A percentile compares a stretch with the other conserved stretches of the same genome.
phyloP scores from a whole-genome alignment of 2,888 invertebrate species.

The Allolobophora icterica region DNA sequence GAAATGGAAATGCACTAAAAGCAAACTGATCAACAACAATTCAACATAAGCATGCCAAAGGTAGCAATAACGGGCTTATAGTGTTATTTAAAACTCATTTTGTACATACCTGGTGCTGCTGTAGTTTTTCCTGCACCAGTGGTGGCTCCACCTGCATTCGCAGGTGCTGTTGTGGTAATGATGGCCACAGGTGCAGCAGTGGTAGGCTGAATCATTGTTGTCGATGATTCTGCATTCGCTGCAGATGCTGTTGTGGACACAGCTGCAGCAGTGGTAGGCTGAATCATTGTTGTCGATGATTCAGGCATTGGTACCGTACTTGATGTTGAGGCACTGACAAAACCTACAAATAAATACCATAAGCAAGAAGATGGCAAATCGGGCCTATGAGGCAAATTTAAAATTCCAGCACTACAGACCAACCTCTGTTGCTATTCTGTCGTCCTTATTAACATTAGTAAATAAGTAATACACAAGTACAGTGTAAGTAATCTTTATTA shows the following conservation, averaged over 20 bases:
- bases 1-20: neutral
- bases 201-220: neutral
- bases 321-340: neutral
- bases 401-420: neutral
- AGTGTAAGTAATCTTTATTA: too few relatives aligned
- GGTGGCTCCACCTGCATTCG: neutral
- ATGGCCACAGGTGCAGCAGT: too few relatives aligned
- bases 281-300: neutral
- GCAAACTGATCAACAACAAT: neutral
- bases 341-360: neutral
- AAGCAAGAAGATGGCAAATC: neutral
- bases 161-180: neutral
- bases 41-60: neutral
- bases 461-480: too few relatives aligned
- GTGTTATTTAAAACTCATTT: neutral
- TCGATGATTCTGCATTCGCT: too few relatives aligned
- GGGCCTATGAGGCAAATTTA: neutral
- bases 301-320: neutral
- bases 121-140: too few relatives aligned
- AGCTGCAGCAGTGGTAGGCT: neutral
- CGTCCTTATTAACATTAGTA: too few relatives aligned
- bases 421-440: neutral
- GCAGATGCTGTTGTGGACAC: too few relatives aligned
- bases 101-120: neutral
- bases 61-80: too few relatives aligned